Evolutionary conservation across 2,113 vertebrate genomes (phyloP), one percentile per base, ranked within the genome.

Genomic region (Oryzias melastigma): DNA sequence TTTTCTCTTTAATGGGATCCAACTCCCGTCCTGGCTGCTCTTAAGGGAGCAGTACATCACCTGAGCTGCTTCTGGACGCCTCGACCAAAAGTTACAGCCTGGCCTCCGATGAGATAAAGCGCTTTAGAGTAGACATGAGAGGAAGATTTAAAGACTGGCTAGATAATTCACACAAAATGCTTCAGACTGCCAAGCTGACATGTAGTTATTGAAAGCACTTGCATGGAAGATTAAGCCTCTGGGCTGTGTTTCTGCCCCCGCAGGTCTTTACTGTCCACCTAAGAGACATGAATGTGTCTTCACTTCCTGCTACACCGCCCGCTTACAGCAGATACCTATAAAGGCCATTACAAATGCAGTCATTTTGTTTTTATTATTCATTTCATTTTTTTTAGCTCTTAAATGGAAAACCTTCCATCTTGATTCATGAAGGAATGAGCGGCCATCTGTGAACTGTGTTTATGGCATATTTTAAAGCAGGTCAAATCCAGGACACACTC

Each of bases 31-130:
- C 65, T 73, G 75, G 65, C 68, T 60, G 49, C 58, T 73, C 56
- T 68, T 48, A 8, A 4, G 43, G 52, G 55, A 64, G 71, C 70
- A 57, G 58, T 83, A 49, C 73, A 83, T 85, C 81, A 82, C 64
- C 19, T 5, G 52, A 56, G 24, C 61, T 67, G 74, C 58, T 68
- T 76, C 65, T 60, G 52, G 42, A 42, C 55, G 72, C 58, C 82
- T 82, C 69, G 49, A 16, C 42, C 56, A 49, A 66, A 66, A 80
- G 65, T 75, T 73, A 75, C 12, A 2, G 50, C 57, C 72, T 61
- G 58, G 60, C 61, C 68, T 63, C 13, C 5, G 67, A 62, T 71
- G 71, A 85, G 64, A 81, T 63, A 73, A 70, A 65, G 48, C 67
- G 65, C 69, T 67, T 53, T 41, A 63, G 51, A 59, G 58, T 48